phyloP scores from a whole-genome alignment of 2,888 invertebrate genomes.

The Tiliacea aurago region DNA sequence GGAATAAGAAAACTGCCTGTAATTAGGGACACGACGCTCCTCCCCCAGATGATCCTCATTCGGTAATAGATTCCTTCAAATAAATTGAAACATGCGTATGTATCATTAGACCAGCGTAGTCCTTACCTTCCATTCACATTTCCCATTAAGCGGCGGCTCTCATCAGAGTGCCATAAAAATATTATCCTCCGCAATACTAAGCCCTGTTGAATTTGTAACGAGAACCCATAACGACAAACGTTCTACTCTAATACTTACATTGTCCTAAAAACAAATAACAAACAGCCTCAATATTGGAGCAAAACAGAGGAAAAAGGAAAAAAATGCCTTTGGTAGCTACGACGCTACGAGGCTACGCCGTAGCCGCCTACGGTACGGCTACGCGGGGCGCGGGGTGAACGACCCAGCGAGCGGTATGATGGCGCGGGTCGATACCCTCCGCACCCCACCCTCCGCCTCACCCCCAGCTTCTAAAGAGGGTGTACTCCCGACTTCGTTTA shows the following conservation, averaged over 20 bases:
- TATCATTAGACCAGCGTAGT: neutral
- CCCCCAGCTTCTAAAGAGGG: constrained; percentile 70
- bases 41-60: neutral
- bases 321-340: constrained; percentile 72
- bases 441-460: constrained; percentile 61
- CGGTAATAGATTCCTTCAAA: neutral
- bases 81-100: neutral
- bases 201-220: constrained; percentile 62
- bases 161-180: constrained; percentile 56
- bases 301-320: constrained; percentile 68
- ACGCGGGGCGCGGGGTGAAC: constrained; percentile 84
- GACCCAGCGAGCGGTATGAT: constrained; percentile 81
- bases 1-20: neutral
- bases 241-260: constrained; percentile 69
- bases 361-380: constrained; percentile 72
- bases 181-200: constrained; percentile 57
- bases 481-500: constrained; percentile 74
- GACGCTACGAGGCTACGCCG: constrained; percentile 75
- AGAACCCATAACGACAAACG: constrained; percentile 59
- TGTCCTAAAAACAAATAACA: constrained; percentile 74
- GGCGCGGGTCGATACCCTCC: constrained; percentile 86
- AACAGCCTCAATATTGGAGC: constrained; percentile 73
- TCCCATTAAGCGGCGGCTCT: constrained; percentile 20
- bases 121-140: constrained; percentile 31
- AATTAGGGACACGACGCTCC: no score